Evolutionary conservation across 2,888 invertebrate species (phyloP), one percentile per base, ranked within the genome.

Genomic region (Cyclophora albipunctata): DNA sequence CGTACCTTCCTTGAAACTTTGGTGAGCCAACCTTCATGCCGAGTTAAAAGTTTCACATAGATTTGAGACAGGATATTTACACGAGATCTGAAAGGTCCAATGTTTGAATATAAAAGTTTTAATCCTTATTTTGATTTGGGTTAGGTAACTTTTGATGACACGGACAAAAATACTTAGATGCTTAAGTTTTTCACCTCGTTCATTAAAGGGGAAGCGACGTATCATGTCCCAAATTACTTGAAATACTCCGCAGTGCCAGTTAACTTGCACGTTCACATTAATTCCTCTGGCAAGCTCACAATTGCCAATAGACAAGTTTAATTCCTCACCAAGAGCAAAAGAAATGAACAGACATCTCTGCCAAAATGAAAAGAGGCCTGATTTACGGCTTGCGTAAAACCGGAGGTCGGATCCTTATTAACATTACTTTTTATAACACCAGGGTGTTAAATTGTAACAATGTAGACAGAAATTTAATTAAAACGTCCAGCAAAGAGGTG

Each of bases 361-460:
- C 78, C 79, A 74, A 82, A 82, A 82, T 82, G 77, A 82, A 85
- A 85, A 75, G 81, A 76, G 78, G 70, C 74, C 73, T 86, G 86
- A 87, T 86, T 87, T 86, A 87, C 77, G 75, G 66, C 78, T 67
- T 72, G 71, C 80, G 79, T 82, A 76, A 80, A 84, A 74, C 74
- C 72, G 72, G 71, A 74, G 73, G 71, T 71, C 62, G 76, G 79
- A 74, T 82, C 84, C 55, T 86, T 87, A 85, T 85, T 84, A 86
- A 83, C 84, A 84, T 86, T 81, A 84, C 85, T 84, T 86, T 86
- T 87, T 84, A 86, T 84, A 85, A 80, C 81, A 78, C 69, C 67
- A 68, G 67, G 73, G 75, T 71, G 78, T 76, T 85, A 83, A 85
- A 83, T 83, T 82, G 86, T 78, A 76, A 81, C 81, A 85, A 73